Evolutionary conservation across 2,113 vertebrate genomes (phyloP).

Genomic region (Amblyopsis rosae): DNA sequence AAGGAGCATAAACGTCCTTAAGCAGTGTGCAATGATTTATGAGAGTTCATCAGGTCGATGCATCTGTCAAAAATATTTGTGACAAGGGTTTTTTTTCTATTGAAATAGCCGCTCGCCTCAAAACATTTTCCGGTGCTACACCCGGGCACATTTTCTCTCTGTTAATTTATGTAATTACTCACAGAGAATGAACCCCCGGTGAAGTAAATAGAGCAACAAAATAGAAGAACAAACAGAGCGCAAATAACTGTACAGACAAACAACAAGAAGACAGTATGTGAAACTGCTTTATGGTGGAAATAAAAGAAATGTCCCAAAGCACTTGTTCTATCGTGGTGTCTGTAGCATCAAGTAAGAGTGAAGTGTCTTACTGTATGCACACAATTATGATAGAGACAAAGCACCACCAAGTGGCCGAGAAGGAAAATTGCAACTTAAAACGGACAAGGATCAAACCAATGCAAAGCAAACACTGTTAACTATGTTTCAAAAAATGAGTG

Average conservation of each 20-base stretch:
- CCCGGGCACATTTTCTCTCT: not conserved
- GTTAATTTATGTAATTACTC: slow-evolving; percentile 25
- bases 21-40: slow-evolving; percentile 46
- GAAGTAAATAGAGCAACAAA: slow-evolving; percentile 21
- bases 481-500: no score
- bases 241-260: slow-evolving; percentile 24
- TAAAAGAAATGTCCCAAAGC: slow-evolving; percentile 24
- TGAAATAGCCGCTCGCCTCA: slow-evolving; percentile 31
- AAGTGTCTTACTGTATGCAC: rapidly evolving
- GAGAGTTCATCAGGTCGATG: slow-evolving; percentile 50
- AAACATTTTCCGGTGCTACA: slow-evolving; percentile 24
- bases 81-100: slow-evolving; percentile 6
- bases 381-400: slow-evolving; percentile 33
- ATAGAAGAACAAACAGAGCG: not conserved
- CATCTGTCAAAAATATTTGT: slow-evolving; percentile 46
- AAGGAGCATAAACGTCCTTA: slow-evolving; percentile 36
- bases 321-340: slow-evolving; percentile 10
- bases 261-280: slow-evolving; percentile 1
- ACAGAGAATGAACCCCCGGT: not conserved
- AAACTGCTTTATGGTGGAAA: slow-evolving; percentile 32
- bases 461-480: no score
- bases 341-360: not conserved
- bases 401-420: slow-evolving; percentile 62
- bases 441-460: not conserved
- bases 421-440: slow-evolving; percentile 16